phyloP scores from a whole-genome alignment of 2,113 vertebrate species.

The Cebus imitator region DNA sequence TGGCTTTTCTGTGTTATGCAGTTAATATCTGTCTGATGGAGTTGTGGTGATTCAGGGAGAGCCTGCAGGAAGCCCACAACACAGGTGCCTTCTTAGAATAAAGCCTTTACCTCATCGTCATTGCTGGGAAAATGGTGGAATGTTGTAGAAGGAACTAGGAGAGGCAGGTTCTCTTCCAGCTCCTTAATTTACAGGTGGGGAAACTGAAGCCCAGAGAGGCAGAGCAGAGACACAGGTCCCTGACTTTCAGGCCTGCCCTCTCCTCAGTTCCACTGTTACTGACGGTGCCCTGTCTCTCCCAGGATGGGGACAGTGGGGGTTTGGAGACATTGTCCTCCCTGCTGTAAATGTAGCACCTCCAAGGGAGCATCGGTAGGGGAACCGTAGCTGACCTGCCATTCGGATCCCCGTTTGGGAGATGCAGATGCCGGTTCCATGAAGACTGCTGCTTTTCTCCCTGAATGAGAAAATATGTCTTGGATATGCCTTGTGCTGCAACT shows the following conservation, averaged over 20 bases:
- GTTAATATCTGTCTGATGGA: background rate
- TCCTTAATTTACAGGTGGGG: background rate
- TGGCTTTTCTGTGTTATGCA: background rate
- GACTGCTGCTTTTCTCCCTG: background rate
- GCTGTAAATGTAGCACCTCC: background rate
- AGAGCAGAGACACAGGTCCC: background rate
- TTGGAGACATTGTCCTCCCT: background rate
- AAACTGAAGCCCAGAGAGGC: background rate
- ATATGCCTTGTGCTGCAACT: background rate
- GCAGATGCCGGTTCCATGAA: background rate
- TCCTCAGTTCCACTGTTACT: background rate
- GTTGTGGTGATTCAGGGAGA: rapidly evolving
- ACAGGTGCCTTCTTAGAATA: background rate
- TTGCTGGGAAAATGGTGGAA: background rate
- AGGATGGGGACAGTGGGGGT: too few relatives aligned
- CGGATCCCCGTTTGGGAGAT: background rate
- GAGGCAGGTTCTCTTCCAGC: background rate
- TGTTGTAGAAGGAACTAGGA: background rate
- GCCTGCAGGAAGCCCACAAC: rapidly evolving
- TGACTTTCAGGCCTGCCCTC: background rate
- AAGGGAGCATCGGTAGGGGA: rapidly evolving
- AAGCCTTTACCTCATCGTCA: rapidly evolving
- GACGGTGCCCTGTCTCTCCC: background rate
- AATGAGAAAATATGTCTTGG: slow-evolving; percentile 1
- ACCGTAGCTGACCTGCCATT: rapidly evolving